Percentiles rank a stretch among this genome's conserved stretches.
These are phyloP conservation scores for Sebastes cheni DNA, from an alignment of 2,797 vertebrate species.

Conservation along the genomic window DNA sequence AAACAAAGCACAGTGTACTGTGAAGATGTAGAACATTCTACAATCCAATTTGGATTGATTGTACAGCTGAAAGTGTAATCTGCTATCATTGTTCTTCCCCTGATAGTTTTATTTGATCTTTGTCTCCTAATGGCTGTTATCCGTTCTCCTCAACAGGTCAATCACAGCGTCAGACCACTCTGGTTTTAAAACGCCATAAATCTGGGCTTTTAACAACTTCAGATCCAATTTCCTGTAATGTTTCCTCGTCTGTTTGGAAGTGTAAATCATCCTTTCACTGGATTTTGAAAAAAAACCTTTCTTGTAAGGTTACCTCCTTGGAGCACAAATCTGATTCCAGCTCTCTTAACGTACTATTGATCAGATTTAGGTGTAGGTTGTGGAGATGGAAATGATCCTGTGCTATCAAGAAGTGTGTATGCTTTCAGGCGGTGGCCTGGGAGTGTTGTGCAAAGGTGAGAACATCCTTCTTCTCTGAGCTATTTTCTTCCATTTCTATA, in stretches of 20 bases:
- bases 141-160: constrained; percentile 1
- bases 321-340: constrained; percentile 37
- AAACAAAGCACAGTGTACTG: background rate
- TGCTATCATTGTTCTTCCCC: background rate
- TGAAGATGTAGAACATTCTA: background rate
- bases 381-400: constrained; percentile 29
- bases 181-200: constrained; percentile 15
- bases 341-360: constrained; percentile 31
- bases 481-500: constrained; percentile 13
- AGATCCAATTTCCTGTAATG: constrained; percentile 21
- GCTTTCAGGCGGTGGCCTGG: constrained; percentile 16
- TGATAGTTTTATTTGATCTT: constrained; percentile 43
- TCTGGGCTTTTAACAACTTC: constrained; percentile 38
- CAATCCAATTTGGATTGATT: constrained; percentile 14
- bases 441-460: constrained; percentile 27
- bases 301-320: constrained; percentile 16
- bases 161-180: constrained; percentile 19
- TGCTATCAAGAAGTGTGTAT: background rate
- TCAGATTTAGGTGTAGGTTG: constrained; percentile 40
- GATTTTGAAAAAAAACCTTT: constrained; percentile 9
- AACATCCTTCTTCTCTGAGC: constrained; percentile 20
- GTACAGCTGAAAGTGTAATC: background rate
- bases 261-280: constrained; percentile 36
- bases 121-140: constrained; percentile 36
- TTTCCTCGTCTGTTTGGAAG: constrained; percentile 21